Base-by-base conservation (phyloP, 2,113 vertebrate species). In the Paramormyrops kingsleyae region DNA sequence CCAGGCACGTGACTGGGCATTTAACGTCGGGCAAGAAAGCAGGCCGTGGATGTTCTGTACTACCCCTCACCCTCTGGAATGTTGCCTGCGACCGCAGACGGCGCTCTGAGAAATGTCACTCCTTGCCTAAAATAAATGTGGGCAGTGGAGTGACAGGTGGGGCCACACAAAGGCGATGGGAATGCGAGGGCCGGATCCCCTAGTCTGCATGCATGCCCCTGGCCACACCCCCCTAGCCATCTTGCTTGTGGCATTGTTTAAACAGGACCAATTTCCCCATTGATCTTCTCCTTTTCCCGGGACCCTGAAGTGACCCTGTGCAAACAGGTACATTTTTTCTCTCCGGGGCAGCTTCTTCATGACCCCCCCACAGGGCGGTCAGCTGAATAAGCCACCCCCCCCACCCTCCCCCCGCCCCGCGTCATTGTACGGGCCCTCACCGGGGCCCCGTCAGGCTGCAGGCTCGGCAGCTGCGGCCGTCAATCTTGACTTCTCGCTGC, bases 401-500 rank as follows among this genome's bases (percentile, higher is more conserved):
- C 46, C 35, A 1, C 35, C 35, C 35, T 4, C 46, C 46, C 46
- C 46, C 46, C 1, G 42, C 42, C 42, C 42, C 4, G 42, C 42
- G 42, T 42, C 42, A 42, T 42, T 24, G 31, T 85, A 31, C 42
- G 80, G 80, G 88, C 88, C 80, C 46, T 70, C 42, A 10, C 80
- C 19, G 19, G 42, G 31, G 19, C 19, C 35, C 39, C 90, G 74
- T 90, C 80, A 83, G 86, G 44, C 88, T 77, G 90, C 42, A 97
- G 95, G 95, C 46, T 83, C 83, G 94, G 92, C 98, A 99, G 97
- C 97, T 99, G 98, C 94, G 89, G 88, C 53, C 0, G 97, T 98
- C 98, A 92, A 93, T 99, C 97, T 96, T 83, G 5, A 4, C 31
- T 92, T 24, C 59, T 92, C 91, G 95, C 94, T 95, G 95, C 94